Base-by-base conservation (phyloP, 2,797 vertebrate species). In the Pseudochaenichthys georgianus region DNA sequence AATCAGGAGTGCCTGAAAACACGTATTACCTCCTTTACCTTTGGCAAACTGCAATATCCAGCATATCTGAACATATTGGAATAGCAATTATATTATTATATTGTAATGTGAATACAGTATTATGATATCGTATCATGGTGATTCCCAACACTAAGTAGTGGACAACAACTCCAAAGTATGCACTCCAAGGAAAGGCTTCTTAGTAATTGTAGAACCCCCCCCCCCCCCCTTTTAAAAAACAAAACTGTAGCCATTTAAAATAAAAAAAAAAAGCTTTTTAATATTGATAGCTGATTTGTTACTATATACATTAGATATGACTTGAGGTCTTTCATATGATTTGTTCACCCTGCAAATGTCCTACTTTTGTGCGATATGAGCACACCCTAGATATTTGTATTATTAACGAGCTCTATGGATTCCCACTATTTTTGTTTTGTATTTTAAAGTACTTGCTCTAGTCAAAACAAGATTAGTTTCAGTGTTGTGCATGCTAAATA, bases 401-500 rank as follows among this genome's bases (percentile, higher is more conserved):
- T 58, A 48, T 47, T 70, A 28, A 21, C 62, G n/a, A 59, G 8
- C 47, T 17, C 51, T 45, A 55, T 34, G 43, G 34, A 70, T 72
- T 76, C 77, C 47, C 13, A 17, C 41, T 54, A 13, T 81, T 81
- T 83, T 57, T 77, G 65, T 66, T 84, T 87, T 74, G 73, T 79
- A 50, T 85, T 85, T 87, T 64, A 81, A 82, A 81, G 75, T 81
- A 73, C 54, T 69, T 73, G 51, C 72, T 84, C 46, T 64, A 68
- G 80, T 82, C 74, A 78, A 77, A 86, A 80, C 8, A 3, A 82
- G 70, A 85, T 88, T 85, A 43, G 79, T 85, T 85, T 80, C 64
- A 64, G 66, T 57, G 72, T 76, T 79, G 51, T 75, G 80, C 75
- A 80, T 82, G 80, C 70, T 87, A 83, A 87, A 79, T 63, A 83